These are phyloP conservation scores for Drosophila mercatorum DNA, from an alignment of 2,888 invertebrate genomes.

Conservation along the genomic window DNA sequence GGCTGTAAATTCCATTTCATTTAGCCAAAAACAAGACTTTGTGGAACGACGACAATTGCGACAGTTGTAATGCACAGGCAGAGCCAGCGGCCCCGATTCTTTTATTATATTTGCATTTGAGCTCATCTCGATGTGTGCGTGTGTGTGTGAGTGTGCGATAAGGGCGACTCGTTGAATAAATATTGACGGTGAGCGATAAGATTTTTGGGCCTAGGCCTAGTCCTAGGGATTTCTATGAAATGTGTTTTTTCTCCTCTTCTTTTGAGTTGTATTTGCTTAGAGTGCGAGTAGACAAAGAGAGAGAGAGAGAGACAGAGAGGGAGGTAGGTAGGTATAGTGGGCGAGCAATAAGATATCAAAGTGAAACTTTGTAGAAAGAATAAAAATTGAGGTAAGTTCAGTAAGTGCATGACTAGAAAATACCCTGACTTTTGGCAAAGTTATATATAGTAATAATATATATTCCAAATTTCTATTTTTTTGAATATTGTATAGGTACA, in stretches of 20 bases:
- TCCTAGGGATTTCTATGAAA: background rate
- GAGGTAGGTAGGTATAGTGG: background rate
- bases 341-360: background rate
- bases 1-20: slow-evolving; percentile 30
- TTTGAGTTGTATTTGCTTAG: slow-evolving; percentile 36
- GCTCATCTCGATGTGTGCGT: slow-evolving; percentile 17
- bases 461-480: too few relatives aligned
- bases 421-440: background rate
- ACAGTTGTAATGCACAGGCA: slow-evolving; percentile 34
- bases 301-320: background rate
- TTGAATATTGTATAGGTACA: too few relatives aligned
- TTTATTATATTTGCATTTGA: slow-evolving; percentile 61
- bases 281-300: background rate
- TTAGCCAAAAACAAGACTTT: slow-evolving; percentile 40
- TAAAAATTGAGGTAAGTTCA: background rate
- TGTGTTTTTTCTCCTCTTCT: slow-evolving; percentile 21
- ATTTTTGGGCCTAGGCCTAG: slow-evolving; percentile 3
- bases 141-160: slow-evolving; percentile 22
- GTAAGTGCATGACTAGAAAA: background rate
- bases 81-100: slow-evolving; percentile 9
- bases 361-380: slow-evolving; percentile 1
- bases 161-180: slow-evolving; percentile 34
- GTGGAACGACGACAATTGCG: slow-evolving; percentile 26
- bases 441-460: too few relatives aligned
- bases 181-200: slow-evolving; percentile 58